A percentile compares a stretch with the other conserved stretches of the same genome.
Conservation (phyloP, 2,888 invertebrate species). For the Lasioglossum lativentre region DNA sequence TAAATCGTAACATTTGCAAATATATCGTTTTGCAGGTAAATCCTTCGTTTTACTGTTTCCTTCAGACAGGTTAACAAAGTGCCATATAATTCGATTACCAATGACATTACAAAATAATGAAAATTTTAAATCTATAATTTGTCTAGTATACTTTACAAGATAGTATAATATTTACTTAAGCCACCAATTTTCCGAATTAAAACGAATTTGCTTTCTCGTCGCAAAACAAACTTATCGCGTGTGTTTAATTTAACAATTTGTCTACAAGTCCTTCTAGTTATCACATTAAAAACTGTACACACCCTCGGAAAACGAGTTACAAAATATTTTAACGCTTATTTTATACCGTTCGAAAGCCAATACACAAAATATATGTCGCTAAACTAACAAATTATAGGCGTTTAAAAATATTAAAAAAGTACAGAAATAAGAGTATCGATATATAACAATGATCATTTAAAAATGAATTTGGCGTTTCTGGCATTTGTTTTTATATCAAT, state of each 20-base stretch:
- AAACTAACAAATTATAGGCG: constrained; percentile 62
- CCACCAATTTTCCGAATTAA: constrained; percentile 39
- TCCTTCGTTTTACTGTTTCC: constrained; percentile 7
- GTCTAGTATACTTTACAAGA: constrained; percentile 6
- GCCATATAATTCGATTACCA: constrained; percentile 15
- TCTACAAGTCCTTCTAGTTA: constrained; percentile 47
- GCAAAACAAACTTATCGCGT: constrained; percentile 25
- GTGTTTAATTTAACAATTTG: constrained; percentile 35
- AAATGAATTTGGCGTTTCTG: constrained; percentile 64
- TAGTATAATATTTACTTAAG: constrained; percentile 9
- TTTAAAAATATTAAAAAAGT: constrained; percentile 63
- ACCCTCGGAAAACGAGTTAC: constrained; percentile 30
- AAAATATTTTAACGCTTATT: constrained; percentile 47
- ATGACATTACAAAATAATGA: constrained; percentile 23
- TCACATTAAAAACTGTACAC: constrained; percentile 54
- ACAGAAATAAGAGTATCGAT: constrained; percentile 56
- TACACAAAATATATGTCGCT: constrained; percentile 62
- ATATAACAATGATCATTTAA: constrained; percentile 45
- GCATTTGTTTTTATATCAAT: constrained; percentile 54
- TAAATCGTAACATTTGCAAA: constrained; percentile 35
- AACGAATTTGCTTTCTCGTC: constrained; percentile 26
- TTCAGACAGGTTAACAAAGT: constrained; percentile 22
- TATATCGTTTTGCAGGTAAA: constrained; percentile 17
- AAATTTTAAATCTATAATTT: constrained; percentile 21
- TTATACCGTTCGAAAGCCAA: constrained; percentile 72